phyloP scores from a whole-genome alignment of 2,888 invertebrate species.

The Caenorhabditis sinica region DNA sequence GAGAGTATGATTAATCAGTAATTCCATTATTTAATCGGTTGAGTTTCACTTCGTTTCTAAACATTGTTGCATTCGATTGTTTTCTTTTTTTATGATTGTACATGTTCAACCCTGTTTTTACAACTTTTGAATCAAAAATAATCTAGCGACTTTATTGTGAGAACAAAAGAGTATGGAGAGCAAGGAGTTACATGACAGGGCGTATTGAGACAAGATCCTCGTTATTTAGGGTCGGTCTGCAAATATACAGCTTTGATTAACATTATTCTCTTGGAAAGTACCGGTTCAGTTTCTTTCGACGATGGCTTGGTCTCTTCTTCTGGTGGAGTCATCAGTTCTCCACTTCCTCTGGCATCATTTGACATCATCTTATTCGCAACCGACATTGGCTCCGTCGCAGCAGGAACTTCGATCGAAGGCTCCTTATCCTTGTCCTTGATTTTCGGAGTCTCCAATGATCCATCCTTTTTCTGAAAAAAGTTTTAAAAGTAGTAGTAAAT shows the following conservation, averaged over 20 bases:
- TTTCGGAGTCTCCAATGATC: background rate
- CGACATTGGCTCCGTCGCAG: constrained; percentile 9
- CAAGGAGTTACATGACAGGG: no score
- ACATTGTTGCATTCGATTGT: background rate
- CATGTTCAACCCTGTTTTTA: no score
- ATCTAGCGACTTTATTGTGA: no score
- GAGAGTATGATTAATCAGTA: constrained; percentile 74
- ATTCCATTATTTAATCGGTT: background rate
- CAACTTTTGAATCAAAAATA: no score
- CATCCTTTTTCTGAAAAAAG: background rate
- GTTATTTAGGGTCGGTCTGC: no score
- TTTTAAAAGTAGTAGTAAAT: background rate
- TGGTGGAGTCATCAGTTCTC: constrained; percentile 23
- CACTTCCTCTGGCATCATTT: constrained; percentile 10
- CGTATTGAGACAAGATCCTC: no score
- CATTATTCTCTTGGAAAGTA: background rate
- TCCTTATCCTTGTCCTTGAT: background rate
- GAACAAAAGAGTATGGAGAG: no score
- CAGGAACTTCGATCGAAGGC: background rate
- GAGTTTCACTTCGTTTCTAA: background rate
- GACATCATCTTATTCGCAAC: constrained; percentile 31
- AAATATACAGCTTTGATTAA: no score
- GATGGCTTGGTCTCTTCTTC: constrained; percentile 23
- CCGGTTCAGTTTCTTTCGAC: constrained; percentile 27
- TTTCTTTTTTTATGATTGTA: no score